Base-by-base conservation (phyloP, 2,797 vertebrate species). In the Eremophila alpestris region DNA sequence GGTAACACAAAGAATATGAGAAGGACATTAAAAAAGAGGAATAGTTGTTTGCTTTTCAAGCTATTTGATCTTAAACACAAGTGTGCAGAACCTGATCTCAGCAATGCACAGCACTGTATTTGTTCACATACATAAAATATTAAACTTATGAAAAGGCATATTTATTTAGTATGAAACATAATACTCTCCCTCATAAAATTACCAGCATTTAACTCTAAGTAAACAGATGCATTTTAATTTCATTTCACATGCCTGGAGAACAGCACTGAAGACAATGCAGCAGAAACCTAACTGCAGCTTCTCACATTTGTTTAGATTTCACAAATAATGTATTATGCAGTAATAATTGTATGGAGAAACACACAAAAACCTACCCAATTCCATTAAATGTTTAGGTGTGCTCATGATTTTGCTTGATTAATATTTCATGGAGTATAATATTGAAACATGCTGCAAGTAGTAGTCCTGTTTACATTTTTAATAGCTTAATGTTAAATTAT, bases 211-310 rank as follows among this genome's bases (percentile, higher is more conserved):
- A 93, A 93, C 52, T 97, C 43, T 78, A 81, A 65, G 54, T 26
- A 78, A 78, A 89, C 52, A 96, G 91, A 93, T 64, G 64, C 88
- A 52, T 89, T 92, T 92, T 80, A 51, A 75, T 92, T 93, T 94
- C 83, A 51, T 46, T 79, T 83, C 62, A 86, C 13, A 9, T 79
- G 23, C 83, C 91, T 91, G 41, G 23, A 92, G 71, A 93, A 29
- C 55, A 77, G 71, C 34, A 46, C 23, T 67, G 30, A 84, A 92
- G 83, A 94, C 71, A 91, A 48, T 83, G 76, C 80, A 91, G 68
- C 83, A 92, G 74, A 73, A 56, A 87, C 45, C 80, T 92, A 68
- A 89, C 80, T 93, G 83, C 69, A 95, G 70, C 62, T 89, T 59
- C 52, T 63, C 49, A 32, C 62, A 19, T 81, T 92, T 87, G 43